Conservation (phyloP, 1,140 invertebrate species). For the Subanguina moxae region DNA sequence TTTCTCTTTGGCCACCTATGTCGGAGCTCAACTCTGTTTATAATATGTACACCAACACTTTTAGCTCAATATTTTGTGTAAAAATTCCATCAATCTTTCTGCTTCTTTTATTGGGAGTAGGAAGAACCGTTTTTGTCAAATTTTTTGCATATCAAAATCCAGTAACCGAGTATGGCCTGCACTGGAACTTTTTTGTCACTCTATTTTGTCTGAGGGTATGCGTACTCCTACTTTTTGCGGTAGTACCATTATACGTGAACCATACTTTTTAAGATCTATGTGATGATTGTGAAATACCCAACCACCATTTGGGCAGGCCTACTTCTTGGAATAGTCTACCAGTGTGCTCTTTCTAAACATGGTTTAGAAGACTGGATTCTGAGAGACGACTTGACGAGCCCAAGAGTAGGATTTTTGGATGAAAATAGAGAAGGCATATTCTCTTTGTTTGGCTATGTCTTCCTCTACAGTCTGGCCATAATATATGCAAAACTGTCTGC, state of each 20-base stretch:
- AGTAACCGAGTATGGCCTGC: slow-evolving; percentile 77
- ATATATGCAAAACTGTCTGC: slow-evolving; percentile 19
- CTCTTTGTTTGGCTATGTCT: slow-evolving; percentile 76
- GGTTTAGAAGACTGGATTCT: slow-evolving; percentile 73
- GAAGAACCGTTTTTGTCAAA: slow-evolving; percentile 64
- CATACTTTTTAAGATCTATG: slow-evolving; percentile 2
- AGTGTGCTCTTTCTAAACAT: slow-evolving; percentile 66
- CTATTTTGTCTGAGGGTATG: slow-evolving; percentile 70
- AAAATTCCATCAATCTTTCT: slow-evolving; percentile 27
- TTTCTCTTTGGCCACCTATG: no score
- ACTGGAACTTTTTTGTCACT: no score
- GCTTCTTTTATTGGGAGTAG: slow-evolving; percentile 67
- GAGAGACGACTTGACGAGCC: slow-evolving; percentile 49
- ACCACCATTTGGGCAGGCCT: slow-evolving; percentile 65
- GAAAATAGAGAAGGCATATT: slow-evolving; percentile 85
- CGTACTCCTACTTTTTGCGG: background rate
- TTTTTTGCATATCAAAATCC: slow-evolving; percentile 75
- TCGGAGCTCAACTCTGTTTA: no score
- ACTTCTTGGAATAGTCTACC: slow-evolving; percentile 68
- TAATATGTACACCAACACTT: background rate
- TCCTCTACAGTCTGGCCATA: slow-evolving; percentile 67
- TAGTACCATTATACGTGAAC: no score
- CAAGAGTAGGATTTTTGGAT: slow-evolving; percentile 67
- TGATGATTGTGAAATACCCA: slow-evolving; percentile 6
- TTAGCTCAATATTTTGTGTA: slow-evolving; percentile 33